Percentiles rank a stretch among this genome's conserved stretches.
Evolutionary conservation across 1,140 invertebrate species (phyloP).

Genomic region (Heliconius eleuchia): DNA sequence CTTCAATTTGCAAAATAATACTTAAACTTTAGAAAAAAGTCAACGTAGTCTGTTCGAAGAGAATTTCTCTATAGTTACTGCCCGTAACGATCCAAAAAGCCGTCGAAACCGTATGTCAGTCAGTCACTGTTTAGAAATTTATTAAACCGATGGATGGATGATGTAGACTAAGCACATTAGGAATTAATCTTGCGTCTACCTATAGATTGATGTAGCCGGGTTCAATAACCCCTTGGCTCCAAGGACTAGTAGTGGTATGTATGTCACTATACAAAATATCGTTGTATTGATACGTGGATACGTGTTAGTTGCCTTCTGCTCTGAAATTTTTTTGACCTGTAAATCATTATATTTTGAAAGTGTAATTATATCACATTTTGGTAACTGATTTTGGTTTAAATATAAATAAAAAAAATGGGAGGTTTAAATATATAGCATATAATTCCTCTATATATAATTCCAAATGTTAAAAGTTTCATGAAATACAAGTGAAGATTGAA

Average conservation of each 20-base stretch:
- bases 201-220: constrained; percentile 1
- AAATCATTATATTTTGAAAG: too few relatives aligned
- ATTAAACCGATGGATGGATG: background rate
- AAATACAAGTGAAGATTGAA: constrained; percentile 11
- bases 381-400: too few relatives aligned
- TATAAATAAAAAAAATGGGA: too few relatives aligned
- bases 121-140: constrained; percentile 11
- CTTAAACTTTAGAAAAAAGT: background rate
- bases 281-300: background rate
- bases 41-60: background rate
- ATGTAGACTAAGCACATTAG: constrained; percentile 10
- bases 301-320: too few relatives aligned
- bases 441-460: too few relatives aligned
- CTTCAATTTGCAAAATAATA: background rate
- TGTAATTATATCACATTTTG: too few relatives aligned
- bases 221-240: background rate
- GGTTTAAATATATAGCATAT: too few relatives aligned
- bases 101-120: background rate
- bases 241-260: background rate
- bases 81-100: background rate
- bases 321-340: too few relatives aligned
- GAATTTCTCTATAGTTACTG: background rate
- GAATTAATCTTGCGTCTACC: background rate
- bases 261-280: background rate
- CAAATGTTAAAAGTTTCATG: background rate